Conservation (phyloP, 2,888 invertebrate genomes). For the Yponomeuta plumbellus region DNA sequence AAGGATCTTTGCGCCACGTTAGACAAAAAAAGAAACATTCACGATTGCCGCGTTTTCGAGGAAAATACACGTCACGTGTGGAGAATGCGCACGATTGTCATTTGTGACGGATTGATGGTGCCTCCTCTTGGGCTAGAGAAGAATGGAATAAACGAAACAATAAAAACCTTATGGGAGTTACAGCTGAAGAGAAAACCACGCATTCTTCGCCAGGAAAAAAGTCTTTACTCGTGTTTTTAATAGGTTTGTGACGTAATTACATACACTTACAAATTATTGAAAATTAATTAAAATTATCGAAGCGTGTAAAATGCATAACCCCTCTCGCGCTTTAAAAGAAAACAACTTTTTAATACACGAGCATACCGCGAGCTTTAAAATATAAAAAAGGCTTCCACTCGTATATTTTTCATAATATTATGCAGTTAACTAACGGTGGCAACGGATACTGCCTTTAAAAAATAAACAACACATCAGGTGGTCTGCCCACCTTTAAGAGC, state of each 20-base stretch:
- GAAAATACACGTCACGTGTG: conserved; percentile 9
- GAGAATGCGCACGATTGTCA: conserved; percentile 15
- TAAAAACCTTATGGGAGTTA: neutral
- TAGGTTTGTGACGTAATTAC: neutral
- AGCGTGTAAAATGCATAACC: conserved; percentile 12
- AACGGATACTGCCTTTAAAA: conserved; percentile 2
- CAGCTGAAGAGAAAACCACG: neutral
- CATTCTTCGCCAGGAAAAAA: neutral
- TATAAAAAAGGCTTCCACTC: neutral
- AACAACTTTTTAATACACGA: neutral
- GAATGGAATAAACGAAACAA: neutral
- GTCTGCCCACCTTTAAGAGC: conserved; percentile 5
- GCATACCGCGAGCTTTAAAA: conserved; percentile 6
- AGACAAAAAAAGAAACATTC: conserved; percentile 37
- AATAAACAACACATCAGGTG: conserved; percentile 6
- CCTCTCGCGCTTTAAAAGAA: conserved; percentile 12
- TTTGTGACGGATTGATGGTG: conserved; percentile 4
- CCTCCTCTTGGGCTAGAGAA: conserved; percentile 26
- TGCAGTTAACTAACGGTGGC: conserved; percentile 13
- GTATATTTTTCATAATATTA: conserved; percentile 8
- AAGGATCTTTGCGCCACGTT: conserved; percentile 63
- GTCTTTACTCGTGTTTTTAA: neutral
- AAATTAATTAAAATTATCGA: conserved; percentile 9
- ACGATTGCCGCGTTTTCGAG: conserved; percentile 57
- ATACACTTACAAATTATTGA: neutral